Evolutionary conservation across 1,140 invertebrate genomes (phyloP).

Genomic region (Ganaspis sp.): DNA sequence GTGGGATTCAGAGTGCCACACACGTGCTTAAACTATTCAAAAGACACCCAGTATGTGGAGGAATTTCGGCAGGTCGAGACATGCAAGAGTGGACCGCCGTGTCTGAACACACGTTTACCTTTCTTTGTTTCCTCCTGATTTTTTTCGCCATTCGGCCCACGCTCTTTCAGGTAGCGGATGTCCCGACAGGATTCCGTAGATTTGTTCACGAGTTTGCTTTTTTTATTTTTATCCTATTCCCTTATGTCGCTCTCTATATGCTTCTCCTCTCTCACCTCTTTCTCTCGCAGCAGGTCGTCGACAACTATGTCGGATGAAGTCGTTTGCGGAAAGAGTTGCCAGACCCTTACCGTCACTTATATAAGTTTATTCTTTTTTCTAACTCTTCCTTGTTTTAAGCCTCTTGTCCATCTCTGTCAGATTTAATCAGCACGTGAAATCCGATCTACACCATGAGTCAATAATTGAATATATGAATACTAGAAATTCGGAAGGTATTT

Average conservation of each 20-base stretch:
- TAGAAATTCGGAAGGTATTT: neutral
- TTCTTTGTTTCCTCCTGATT: constrained; percentile 43
- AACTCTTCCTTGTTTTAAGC: neutral
- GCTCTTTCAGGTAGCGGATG: constrained; percentile 53
- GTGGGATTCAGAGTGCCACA: neutral
- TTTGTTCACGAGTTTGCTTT: constrained; percentile 57
- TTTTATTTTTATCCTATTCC: constrained; percentile 38
- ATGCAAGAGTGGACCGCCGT: constrained; percentile 43
- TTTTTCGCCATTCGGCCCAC: constrained; percentile 33
- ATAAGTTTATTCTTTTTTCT: neutral
- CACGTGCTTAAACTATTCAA: constrained; percentile 18
- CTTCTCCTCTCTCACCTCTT: neutral
- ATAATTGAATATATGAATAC: neutral
- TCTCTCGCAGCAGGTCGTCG: constrained; percentile 1
- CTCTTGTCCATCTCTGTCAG: neutral
- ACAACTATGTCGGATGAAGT: constrained; percentile 25
- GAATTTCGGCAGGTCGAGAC: constrained; percentile 45
- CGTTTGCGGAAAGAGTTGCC: constrained; percentile 25
- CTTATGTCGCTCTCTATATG: constrained; percentile 3
- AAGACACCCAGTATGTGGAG: constrained; percentile 23
- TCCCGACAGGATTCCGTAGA: constrained; percentile 61
- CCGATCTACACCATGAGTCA: neutral
- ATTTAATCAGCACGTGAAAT: neutral
- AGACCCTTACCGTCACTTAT: neutral
- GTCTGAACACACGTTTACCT: constrained; percentile 46